These are phyloP conservation scores for Hemistola chrysoprasaria DNA, from an alignment of 2,888 invertebrate species.

Conservation along the genomic window DNA sequence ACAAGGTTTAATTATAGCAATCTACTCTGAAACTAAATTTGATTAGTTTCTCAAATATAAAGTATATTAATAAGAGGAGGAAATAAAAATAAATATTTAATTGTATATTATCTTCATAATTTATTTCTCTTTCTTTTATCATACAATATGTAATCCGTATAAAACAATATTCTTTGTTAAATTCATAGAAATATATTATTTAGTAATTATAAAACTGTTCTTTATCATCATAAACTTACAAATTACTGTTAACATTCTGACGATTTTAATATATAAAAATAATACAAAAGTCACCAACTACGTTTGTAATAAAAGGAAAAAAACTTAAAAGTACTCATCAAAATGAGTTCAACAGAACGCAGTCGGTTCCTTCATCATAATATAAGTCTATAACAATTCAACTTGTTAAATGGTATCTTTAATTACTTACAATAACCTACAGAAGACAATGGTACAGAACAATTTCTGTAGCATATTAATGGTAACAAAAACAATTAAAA, in stretches of 20 bases:
- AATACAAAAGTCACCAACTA: slow-evolving; percentile 63
- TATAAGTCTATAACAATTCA: slow-evolving; percentile 71
- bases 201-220: slow-evolving; percentile 80
- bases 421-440: slow-evolving; percentile 71
- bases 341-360: slow-evolving; percentile 33
- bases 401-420: slow-evolving; percentile 79
- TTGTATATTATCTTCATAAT: slow-evolving; percentile 81
- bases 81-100: slow-evolving; percentile 64
- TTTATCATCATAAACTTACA: slow-evolving; percentile 76
- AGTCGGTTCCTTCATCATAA: slow-evolving; percentile 42
- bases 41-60: not conserved
- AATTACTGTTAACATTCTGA: slow-evolving; percentile 80
- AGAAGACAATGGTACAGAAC: slow-evolving; percentile 79
- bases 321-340: slow-evolving; percentile 8
- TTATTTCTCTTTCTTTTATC: slow-evolving; percentile 74
- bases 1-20: no score
- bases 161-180: slow-evolving; percentile 82
- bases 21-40: no score
- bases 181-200: slow-evolving; percentile 82
- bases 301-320: slow-evolving; percentile 22
- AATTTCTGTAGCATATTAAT: slow-evolving; percentile 72
- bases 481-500: slow-evolving; percentile 81
- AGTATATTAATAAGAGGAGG: not conserved
- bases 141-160: slow-evolving; percentile 80
- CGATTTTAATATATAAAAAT: slow-evolving; percentile 78